Percentiles rank a stretch among this genome's conserved stretches.
Conservation (phyloP, 2,888 invertebrate species). For the Dasypogon diadema region DNA sequence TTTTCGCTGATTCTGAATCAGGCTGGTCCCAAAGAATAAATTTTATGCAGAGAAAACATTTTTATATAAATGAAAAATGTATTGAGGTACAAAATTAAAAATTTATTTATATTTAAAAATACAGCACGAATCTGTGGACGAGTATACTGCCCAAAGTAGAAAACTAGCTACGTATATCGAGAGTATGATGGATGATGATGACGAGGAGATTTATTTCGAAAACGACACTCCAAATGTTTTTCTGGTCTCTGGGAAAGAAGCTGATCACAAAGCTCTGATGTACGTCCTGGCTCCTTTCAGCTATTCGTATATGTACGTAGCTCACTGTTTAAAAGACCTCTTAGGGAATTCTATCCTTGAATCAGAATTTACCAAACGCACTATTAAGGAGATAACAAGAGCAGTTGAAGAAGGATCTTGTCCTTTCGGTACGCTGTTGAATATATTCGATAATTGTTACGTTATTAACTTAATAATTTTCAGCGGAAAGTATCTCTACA, state of each 20-base stretch:
- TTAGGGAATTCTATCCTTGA: slow-evolving; percentile 74
- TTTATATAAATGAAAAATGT: too few relatives aligned
- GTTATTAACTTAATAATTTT: slow-evolving; percentile 60
- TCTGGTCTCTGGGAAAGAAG: slow-evolving; percentile 62
- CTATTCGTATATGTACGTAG: slow-evolving; percentile 80
- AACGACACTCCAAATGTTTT: slow-evolving; percentile 60
- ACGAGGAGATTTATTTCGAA: slow-evolving; percentile 57
- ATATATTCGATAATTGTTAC: slow-evolving; percentile 14
- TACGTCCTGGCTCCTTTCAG: slow-evolving; percentile 78
- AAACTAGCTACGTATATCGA: slow-evolving; percentile 59
- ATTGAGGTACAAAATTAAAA: too few relatives aligned
- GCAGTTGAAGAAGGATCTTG: slow-evolving; percentile 73
- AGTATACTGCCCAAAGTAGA: neutral
- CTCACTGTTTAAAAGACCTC: slow-evolving; percentile 72
- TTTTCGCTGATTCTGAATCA: too few relatives aligned
- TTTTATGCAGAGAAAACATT: too few relatives aligned
- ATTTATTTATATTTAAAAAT: too few relatives aligned
- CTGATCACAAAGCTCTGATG: slow-evolving; percentile 72
- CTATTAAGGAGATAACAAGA: slow-evolving; percentile 76
- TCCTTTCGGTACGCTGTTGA: slow-evolving; percentile 71
- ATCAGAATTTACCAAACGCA: slow-evolving; percentile 75
- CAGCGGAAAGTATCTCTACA: slow-evolving; percentile 89
- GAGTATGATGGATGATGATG: slow-evolving; percentile 55
- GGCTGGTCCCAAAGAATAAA: too few relatives aligned
- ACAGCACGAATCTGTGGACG: neutral